Percentiles rank a stretch among this genome's conserved stretches.
phyloP scores from a whole-genome alignment of 2,113 vertebrate species.

The Notarius lentiginosus region DNA sequence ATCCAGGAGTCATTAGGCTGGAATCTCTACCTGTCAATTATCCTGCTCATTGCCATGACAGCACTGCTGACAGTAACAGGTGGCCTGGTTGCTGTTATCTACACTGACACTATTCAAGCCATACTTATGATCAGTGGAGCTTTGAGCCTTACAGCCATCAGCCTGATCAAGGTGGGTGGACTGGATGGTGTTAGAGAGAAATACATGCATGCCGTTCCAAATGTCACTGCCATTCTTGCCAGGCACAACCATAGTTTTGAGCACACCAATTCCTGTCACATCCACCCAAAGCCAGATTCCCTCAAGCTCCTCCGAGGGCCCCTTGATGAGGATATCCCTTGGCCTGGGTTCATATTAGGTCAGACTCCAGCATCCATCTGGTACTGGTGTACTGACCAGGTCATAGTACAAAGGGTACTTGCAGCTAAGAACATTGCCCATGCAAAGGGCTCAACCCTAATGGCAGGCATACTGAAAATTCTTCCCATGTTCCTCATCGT shows the following conservation, averaged over 20 bases:
- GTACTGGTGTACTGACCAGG: slow-evolving; percentile 99
- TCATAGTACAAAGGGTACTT: slow-evolving; percentile 95
- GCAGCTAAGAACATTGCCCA: slow-evolving; percentile 95
- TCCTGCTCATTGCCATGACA: slow-evolving; percentile 92
- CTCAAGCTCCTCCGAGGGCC: slow-evolving; percentile 87
- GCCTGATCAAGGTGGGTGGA: slow-evolving; percentile 87
- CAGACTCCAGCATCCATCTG: slow-evolving; percentile 98
- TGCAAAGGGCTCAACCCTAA: slow-evolving; percentile 92
- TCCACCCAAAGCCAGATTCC: slow-evolving; percentile 85
- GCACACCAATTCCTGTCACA: slow-evolving; percentile 83
- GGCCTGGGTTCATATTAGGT: slow-evolving; percentile 94
- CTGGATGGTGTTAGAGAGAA: slow-evolving; percentile 89
- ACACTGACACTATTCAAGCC: slow-evolving; percentile 95
- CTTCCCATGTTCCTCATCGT: slow-evolving; percentile 98
- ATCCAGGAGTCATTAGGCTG: slow-evolving; percentile 97
- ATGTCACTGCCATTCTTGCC: slow-evolving; percentile 84
- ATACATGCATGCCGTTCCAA: slow-evolving; percentile 92
- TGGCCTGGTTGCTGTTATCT: slow-evolving; percentile 93
- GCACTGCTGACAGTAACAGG: slow-evolving; percentile 93
- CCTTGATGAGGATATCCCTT: slow-evolving; percentile 93
- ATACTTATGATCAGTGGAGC: slow-evolving; percentile 95
- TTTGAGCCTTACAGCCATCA: slow-evolving; percentile 88
- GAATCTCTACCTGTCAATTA: slow-evolving; percentile 94
- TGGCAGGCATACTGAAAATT: slow-evolving; percentile 94
- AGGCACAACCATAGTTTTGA: slow-evolving; percentile 87